A percentile compares a stretch with the other conserved stretches of the same genome.
phyloP scores from a whole-genome alignment of 2,888 invertebrate species.

The Cantharis rustica region DNA sequence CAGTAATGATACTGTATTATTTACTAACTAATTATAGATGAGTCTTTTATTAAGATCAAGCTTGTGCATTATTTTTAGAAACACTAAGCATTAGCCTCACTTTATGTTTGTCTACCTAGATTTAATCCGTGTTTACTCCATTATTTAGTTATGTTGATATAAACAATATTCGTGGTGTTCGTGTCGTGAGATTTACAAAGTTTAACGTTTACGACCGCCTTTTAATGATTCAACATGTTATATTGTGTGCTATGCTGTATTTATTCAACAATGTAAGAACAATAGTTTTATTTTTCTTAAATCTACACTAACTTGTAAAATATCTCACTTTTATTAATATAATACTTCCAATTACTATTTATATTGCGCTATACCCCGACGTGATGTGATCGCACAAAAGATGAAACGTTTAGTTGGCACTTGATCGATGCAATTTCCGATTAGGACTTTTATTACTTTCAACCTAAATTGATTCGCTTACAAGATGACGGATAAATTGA shows the following conservation, averaged over 20 bases:
- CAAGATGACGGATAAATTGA: background rate
- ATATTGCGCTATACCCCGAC: background rate
- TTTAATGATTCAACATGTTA: background rate
- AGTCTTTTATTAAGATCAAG: background rate
- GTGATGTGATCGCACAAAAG: background rate
- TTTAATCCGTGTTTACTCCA: background rate
- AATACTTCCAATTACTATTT: background rate
- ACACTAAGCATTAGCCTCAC: background rate
- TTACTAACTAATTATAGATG: slow-evolving; percentile 3
- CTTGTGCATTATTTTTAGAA: background rate
- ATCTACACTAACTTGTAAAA: background rate
- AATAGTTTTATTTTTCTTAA: background rate
- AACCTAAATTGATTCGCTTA: background rate
- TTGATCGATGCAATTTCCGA: background rate
- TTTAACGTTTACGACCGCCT: background rate
- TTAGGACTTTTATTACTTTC: background rate
- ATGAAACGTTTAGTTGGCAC: background rate
- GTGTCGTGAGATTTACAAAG: background rate
- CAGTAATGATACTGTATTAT: background rate
- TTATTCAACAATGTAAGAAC: background rate
- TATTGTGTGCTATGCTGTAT: background rate
- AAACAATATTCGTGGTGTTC: background rate
- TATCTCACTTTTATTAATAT: background rate
- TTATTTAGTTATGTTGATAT: background rate
- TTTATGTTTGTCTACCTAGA: background rate